Percentiles rank a stretch among this genome's conserved stretches.
Conservation (phyloP, 1,140 invertebrate genomes). For the Lucilia sericata region DNA sequence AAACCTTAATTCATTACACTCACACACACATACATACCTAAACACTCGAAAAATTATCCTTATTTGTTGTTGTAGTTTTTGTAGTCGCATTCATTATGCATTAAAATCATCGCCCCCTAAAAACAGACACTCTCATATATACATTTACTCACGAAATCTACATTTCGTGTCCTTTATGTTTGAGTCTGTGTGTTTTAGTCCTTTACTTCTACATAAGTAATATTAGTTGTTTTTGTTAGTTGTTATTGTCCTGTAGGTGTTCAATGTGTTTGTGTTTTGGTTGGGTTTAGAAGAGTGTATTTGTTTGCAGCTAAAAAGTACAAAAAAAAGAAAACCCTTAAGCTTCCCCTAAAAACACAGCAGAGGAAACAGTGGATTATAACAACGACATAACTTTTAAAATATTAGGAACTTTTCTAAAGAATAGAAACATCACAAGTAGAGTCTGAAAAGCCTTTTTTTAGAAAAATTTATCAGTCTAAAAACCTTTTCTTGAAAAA, state of each 20-base stretch:
- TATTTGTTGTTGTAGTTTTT: conserved; percentile 15
- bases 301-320: background rate
- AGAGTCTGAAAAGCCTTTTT: too few relatives aligned
- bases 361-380: too few relatives aligned
- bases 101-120: conserved; percentile 42
- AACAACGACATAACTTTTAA: too few relatives aligned
- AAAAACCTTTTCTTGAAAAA: too few relatives aligned
- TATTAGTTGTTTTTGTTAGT: background rate
- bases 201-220: background rate
- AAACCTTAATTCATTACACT: conserved; percentile 37
- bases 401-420: too few relatives aligned
- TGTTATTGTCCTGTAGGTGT: conserved; percentile 35
- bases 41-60: conserved; percentile 34
- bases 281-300: background rate
- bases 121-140: background rate
- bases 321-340: conserved; percentile 28
- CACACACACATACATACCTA: background rate
- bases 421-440: too few relatives aligned
- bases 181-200: background rate
- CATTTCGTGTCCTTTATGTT: background rate
- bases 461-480: too few relatives aligned
- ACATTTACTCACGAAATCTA: background rate
- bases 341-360: background rate
- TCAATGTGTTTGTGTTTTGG: conserved; percentile 28
- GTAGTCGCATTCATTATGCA: conserved; percentile 40